A percentile compares a stretch with the other conserved stretches of the same genome.
phyloP scores from a whole-genome alignment of 2,888 invertebrate species.

The Fragum fragum region DNA sequence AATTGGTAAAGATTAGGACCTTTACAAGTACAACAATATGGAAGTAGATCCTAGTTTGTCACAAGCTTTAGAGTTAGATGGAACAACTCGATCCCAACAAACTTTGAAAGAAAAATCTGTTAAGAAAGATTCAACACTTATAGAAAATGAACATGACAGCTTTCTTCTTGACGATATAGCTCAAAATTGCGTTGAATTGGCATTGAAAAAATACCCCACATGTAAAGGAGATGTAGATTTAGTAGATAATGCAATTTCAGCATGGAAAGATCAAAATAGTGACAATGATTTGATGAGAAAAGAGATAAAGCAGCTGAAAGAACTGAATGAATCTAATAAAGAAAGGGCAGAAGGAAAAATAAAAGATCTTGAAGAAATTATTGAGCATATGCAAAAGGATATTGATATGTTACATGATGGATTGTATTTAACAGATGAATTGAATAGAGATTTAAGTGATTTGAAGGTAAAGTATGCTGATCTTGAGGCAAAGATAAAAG shows the following conservation, averaged over 20 bases:
- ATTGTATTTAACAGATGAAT: conserved; percentile 43
- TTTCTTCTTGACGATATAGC: neutral
- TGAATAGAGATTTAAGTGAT: conserved; percentile 57
- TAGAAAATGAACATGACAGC: neutral
- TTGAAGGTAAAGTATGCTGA: conserved; percentile 53
- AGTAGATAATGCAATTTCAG: neutral
- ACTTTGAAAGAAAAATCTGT: neutral
- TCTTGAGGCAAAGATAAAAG: conserved; percentile 38
- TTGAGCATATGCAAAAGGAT: conserved; percentile 42
- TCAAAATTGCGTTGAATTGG: neutral
- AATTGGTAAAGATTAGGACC: too few species aligned
- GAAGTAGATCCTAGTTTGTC: neutral
- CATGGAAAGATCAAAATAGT: conserved; percentile 31
- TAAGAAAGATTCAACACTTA: neutral
- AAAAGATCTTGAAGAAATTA: conserved; percentile 23
- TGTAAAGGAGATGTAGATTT: conserved; percentile 28
- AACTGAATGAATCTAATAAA: neutral
- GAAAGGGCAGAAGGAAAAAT: conserved; percentile 22
- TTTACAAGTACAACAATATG: neutral
- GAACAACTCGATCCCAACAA: neutral
- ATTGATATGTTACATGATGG: conserved; percentile 54
- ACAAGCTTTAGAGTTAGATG: neutral
- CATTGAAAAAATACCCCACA: neutral
- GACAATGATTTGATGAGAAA: conserved; percentile 11
- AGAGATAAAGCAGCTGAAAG: neutral